These are phyloP conservation scores for Alethe castanea DNA, from an alignment of 2,113 vertebrate genomes.

Conservation along the genomic window DNA sequence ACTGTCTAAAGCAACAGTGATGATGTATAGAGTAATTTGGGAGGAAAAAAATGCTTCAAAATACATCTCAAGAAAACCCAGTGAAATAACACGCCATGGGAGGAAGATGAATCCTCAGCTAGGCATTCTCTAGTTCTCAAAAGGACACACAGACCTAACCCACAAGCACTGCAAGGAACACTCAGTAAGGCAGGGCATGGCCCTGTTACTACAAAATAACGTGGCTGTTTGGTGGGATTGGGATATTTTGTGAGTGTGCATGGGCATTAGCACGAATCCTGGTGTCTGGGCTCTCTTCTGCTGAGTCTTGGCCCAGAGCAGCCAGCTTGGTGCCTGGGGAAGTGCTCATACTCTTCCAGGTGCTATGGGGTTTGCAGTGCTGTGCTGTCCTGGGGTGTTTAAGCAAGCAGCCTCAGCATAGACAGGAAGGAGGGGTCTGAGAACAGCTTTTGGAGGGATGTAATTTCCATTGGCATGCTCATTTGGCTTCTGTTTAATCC, in stretches of 20 bases:
- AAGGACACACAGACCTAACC: neutral
- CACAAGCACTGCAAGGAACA: accelerated
- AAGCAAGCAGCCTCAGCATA: neutral
- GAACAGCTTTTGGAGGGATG: neutral
- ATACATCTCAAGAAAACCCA: neutral
- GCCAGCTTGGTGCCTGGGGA: neutral
- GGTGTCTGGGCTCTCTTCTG: accelerated
- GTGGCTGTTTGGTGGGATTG: neutral
- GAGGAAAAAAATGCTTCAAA: neutral
- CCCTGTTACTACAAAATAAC: neutral
- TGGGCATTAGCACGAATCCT: accelerated
- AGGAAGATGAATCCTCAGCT: neutral
- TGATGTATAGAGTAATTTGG: neutral
- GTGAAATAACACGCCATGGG: neutral
- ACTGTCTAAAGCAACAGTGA: neutral
- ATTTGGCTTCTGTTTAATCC: neutral
- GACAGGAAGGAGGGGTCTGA: neutral
- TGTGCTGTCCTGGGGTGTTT: neutral
- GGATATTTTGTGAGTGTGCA: neutral
- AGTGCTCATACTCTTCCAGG: neutral
- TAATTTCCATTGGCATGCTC: neutral
- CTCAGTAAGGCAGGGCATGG: too few relatives aligned
- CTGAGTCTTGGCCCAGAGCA: neutral
- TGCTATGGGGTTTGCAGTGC: neutral
- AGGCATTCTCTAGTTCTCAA: neutral